Evolutionary conservation across 2,797 vertebrate genomes (phyloP).

Genomic region (Discoglossus pictus): DNA sequence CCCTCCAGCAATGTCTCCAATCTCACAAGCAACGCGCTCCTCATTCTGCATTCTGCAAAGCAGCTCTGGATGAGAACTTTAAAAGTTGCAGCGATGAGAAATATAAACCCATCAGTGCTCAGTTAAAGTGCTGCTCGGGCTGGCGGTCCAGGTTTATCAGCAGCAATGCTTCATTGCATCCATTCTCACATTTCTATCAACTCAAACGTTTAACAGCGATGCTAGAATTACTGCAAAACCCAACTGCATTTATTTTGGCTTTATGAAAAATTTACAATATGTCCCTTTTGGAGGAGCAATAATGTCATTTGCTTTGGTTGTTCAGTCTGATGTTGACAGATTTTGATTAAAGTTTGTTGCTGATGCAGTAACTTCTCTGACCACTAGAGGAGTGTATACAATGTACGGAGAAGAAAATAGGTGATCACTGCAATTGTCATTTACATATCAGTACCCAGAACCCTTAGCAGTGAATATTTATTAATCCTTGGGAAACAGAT

Average conservation of each 20-base stretch:
- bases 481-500: too few species aligned
- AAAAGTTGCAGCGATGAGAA: conserved; percentile 46
- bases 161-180: conserved; percentile 45
- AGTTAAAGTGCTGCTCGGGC: conserved; percentile 22
- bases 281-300: conserved; percentile 26
- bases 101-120: conserved; percentile 38
- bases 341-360: conserved; percentile 3
- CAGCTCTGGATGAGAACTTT: conserved; percentile 37
- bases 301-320: conserved; percentile 32
- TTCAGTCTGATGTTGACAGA: conserved; percentile 19
- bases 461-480: too few species aligned
- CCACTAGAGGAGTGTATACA: conserved; percentile 21
- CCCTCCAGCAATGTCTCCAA: conserved; percentile 33
- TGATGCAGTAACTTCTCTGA: conserved; percentile 25
- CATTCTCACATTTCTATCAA: conserved; percentile 32
- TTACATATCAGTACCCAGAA: too few species aligned
- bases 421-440: too few species aligned
- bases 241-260: conserved; percentile 30
- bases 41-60: conserved; percentile 37
- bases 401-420: too few species aligned
- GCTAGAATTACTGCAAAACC: conserved; percentile 36
- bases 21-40: conserved; percentile 20
- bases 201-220: conserved; percentile 18
- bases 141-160: conserved; percentile 41
- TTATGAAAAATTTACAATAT: conserved; percentile 41